Conservation (phyloP, 2,113 vertebrate genomes). For the Sinosuthora webbiana region DNA sequence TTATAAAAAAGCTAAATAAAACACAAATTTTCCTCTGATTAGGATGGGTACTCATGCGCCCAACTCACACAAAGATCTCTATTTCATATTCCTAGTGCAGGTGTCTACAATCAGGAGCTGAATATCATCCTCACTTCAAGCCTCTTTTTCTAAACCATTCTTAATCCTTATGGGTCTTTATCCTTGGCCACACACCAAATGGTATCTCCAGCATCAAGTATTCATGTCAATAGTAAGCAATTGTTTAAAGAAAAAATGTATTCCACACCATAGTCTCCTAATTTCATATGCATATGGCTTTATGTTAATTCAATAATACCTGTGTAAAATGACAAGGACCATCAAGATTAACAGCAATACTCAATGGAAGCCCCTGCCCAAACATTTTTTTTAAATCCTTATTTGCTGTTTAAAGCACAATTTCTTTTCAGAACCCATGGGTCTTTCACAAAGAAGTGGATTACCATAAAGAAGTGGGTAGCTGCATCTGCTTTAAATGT, state of each 20-base stretch:
- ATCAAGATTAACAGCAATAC: background rate
- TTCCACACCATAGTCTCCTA: background rate
- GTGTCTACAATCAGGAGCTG: background rate
- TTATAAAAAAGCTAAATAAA: background rate
- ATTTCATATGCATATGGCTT: background rate
- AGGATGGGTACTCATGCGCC: background rate
- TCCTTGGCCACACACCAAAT: background rate
- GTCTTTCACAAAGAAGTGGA: background rate
- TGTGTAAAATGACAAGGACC: background rate
- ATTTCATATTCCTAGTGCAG: background rate
- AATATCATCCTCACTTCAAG: background rate
- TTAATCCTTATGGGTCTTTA: background rate
- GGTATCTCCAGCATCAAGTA: background rate
- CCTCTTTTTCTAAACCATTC: background rate
- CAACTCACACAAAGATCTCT: background rate
- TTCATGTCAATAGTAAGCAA: background rate
- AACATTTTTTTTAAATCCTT: background rate
- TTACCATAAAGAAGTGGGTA: background rate
- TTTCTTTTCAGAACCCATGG: background rate
- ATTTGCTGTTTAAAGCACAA: background rate
- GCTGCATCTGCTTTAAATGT: background rate
- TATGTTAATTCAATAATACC: background rate
- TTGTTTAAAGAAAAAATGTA: background rate
- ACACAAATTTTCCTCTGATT: background rate
- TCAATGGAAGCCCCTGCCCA: background rate